Base-by-base conservation (phyloP, 2,888 invertebrate species). In the Eupithecia insigniata region DNA sequence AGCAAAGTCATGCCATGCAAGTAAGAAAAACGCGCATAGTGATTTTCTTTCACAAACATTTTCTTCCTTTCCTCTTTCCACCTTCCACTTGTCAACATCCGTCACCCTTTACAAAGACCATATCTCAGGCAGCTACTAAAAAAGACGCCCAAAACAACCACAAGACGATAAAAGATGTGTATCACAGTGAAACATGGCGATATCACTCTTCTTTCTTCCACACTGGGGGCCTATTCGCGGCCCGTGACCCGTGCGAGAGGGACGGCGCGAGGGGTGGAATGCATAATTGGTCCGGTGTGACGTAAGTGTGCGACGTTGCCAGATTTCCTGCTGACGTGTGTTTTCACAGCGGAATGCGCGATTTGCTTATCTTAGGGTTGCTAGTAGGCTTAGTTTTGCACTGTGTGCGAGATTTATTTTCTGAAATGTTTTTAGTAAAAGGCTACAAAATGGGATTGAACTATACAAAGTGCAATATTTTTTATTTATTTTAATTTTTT, bases 251-350 rank as follows among this genome's bases (percentile, higher is more conserved):
- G 74, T 69, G 74, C 71, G 65, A 74, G 69, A 51, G 71, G 67
- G 71, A 74, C 26, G 46, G 65, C 36, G n/a, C 66, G 46, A 62
- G 67, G 74, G 73, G 74, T 72, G 75, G 76, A 76, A 77, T 79
- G 77, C 76, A 77, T 78, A 79, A 79, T 79, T 76, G 75, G 72
- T 55, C 72, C 60, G 61, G 70, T 69, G 76, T 71, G 76, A 74
- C 69, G 72, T 69, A 67, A 74, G 69, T 61, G 55, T 64, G 75
- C 77, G 75, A 66, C 72, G 77, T 77, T 75, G 77, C 74, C 77
- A 77, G 75, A 77, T 75, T 73, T 71, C 67, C 51, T 36, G 70
- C 60, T 70, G 72, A 70, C 66, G 72, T 61, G 70, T 74, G 68
- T 69, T 71, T 70, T 70, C 69, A 64, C 72, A 65, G 46, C 34